phyloP scores from a whole-genome alignment of 1,140 invertebrate genomes.

The Drosophila teissieri region DNA sequence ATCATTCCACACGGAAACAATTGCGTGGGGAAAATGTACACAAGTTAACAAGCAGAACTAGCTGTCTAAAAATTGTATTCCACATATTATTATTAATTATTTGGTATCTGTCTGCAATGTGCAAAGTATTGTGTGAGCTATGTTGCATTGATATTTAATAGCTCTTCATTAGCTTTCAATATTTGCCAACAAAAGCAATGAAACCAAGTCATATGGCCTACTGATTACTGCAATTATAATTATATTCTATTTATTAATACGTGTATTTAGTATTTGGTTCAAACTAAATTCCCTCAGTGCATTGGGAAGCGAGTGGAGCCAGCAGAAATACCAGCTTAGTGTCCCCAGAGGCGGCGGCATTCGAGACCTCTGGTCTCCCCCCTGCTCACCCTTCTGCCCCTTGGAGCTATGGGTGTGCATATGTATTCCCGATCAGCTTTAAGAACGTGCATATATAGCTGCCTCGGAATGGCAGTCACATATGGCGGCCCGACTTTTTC shows the following conservation, averaged over 20 bases:
- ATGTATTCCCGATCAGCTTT: slow-evolving; percentile 49
- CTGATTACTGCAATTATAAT: too few relatives aligned
- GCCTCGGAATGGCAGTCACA: slow-evolving; percentile 43
- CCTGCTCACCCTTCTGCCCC: not conserved
- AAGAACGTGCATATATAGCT: slow-evolving; percentile 23
- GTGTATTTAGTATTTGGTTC: not conserved
- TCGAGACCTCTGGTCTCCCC: not conserved
- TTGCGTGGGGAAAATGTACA: not conserved
- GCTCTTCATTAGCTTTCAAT: too few relatives aligned
- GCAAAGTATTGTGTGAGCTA: too few relatives aligned
- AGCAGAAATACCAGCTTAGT: slow-evolving; percentile 35
- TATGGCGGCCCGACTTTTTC: slow-evolving; percentile 29
- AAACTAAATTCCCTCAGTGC: not conserved
- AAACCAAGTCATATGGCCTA: too few relatives aligned
- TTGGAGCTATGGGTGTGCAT: slow-evolving; percentile 6
- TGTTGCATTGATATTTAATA: too few relatives aligned
- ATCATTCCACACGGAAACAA: not conserved
- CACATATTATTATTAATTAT: too few relatives aligned
- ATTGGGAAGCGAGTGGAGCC: not conserved
- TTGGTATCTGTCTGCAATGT: too few relatives aligned
- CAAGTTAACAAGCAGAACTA: too few relatives aligned
- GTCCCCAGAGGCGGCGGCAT: slow-evolving; percentile 22
- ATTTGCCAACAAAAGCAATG: too few relatives aligned
- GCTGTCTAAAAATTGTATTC: too few relatives aligned
- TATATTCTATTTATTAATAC: too few relatives aligned